Evolutionary conservation across 2,888 invertebrate genomes (phyloP).

Genomic region (Thymelicus acteon): DNA sequence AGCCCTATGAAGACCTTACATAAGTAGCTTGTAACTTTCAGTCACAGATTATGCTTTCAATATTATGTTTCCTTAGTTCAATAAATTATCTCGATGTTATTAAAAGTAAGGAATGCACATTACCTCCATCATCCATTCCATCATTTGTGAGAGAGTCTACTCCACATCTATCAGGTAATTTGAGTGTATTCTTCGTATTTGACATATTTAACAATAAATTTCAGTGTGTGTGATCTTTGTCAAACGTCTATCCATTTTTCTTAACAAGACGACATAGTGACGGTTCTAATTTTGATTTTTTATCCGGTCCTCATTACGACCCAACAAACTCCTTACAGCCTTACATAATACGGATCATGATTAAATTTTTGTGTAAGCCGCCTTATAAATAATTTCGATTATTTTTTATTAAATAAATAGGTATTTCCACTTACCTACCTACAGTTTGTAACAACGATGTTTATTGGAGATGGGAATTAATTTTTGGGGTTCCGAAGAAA

Average conservation of each 20-base stretch:
- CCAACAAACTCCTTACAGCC: not conserved
- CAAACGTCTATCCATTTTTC: slow-evolving; percentile 77
- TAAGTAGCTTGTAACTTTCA: too few species aligned
- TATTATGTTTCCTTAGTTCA: not conserved
- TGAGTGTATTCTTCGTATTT: slow-evolving; percentile 74
- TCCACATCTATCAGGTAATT: slow-evolving; percentile 71
- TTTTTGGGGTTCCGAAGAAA: too few species aligned
- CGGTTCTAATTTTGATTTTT: slow-evolving; percentile 65
- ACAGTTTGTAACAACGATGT: too few species aligned
- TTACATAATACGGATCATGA: too few species aligned
- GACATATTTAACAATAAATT: slow-evolving; percentile 83
- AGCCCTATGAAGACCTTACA: too few species aligned
- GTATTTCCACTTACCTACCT: too few species aligned
- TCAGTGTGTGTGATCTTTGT: slow-evolving; percentile 76
- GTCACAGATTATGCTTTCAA: too few species aligned
- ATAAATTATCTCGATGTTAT: not conserved
- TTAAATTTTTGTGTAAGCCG: too few species aligned
- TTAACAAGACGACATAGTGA: slow-evolving; percentile 59
- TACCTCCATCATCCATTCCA: slow-evolving; percentile 68
- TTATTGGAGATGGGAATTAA: too few species aligned
- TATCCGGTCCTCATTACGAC: not conserved
- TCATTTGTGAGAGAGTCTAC: slow-evolving; percentile 57
- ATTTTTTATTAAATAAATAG: too few species aligned
- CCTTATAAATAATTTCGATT: too few species aligned
- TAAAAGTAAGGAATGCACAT: not conserved